These are phyloP conservation scores for Liposcelis brunnea DNA, from an alignment of 2,888 invertebrate genomes.

Conservation along the genomic window DNA sequence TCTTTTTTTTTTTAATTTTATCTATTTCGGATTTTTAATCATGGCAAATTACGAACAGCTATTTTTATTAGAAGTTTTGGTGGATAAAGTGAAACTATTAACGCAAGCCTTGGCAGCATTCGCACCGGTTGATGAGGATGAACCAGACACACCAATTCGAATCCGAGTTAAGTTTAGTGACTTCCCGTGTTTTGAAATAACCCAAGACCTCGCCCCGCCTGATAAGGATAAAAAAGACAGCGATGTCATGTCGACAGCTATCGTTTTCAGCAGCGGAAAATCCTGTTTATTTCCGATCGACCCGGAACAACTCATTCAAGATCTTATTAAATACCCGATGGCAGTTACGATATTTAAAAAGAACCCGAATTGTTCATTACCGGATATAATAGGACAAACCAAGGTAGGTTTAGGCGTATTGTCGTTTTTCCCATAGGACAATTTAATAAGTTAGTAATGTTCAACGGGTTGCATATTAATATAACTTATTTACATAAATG, in stretches of 20 bases:
- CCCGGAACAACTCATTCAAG: constrained; percentile 11
- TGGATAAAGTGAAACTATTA: constrained; percentile 12
- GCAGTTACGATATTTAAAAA: constrained; percentile 10
- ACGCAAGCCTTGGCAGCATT: background rate
- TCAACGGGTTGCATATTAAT: no score
- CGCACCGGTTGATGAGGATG: background rate
- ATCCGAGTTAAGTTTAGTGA: constrained; percentile 13
- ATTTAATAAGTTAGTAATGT: no score
- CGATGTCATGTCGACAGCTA: background rate
- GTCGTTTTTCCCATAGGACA: no score
- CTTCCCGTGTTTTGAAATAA: constrained; percentile 14
- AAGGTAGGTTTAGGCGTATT: no score
- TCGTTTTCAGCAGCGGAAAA: constrained; percentile 12
- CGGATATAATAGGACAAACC: constrained; percentile 9
- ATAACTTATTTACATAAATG: no score
- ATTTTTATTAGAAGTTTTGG: constrained; percentile 14
- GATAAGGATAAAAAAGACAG: constrained; percentile 5
- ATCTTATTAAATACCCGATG: constrained; percentile 11
- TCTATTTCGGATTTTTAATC: no score
- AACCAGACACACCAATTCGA: constrained; percentile 8
- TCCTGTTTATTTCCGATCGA: constrained; percentile 14
- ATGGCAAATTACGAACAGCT: constrained; percentile 12
- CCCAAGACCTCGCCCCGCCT: constrained; percentile 9
- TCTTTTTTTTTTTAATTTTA: no score
- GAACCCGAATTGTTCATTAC: background rate